Evolutionary conservation across 2,113 vertebrate species (phyloP).

Genomic region (Oxygymnocypris stewartii): DNA sequence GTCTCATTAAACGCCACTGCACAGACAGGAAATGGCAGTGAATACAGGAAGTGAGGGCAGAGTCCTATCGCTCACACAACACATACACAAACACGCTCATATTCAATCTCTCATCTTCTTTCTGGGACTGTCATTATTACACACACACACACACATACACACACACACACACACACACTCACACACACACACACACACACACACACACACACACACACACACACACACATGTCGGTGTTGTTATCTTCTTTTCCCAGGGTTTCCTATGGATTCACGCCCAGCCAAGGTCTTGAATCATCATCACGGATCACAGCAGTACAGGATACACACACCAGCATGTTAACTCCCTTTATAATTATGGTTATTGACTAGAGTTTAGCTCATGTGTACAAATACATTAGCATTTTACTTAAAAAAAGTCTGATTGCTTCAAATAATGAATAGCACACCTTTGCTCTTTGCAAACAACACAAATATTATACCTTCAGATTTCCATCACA

Average conservation of each 20-base stretch:
- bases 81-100: slow-evolving; percentile 55
- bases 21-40: slow-evolving; percentile 77
- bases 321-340: slow-evolving; percentile 5
- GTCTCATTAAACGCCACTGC: slow-evolving; percentile 76
- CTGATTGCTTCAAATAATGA: not conserved
- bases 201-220: slow-evolving; percentile 44
- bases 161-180: slow-evolving; percentile 50
- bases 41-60: slow-evolving; percentile 81
- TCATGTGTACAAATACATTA: not conserved
- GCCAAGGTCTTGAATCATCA: slow-evolving; percentile 38
- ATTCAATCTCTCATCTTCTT: slow-evolving; percentile 58
- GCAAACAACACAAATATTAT: not conserved
- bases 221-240: slow-evolving; percentile 56
- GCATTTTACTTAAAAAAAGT: not conserved
- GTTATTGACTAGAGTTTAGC: not conserved
- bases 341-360: not conserved
- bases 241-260: slow-evolving; percentile 78
- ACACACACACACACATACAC: slow-evolving; percentile 46
- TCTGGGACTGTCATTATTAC: slow-evolving; percentile 33
- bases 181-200: slow-evolving; percentile 53
- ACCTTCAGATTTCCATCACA: not conserved
- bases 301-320: not conserved
- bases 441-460: not conserved
- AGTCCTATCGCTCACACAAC: slow-evolving; percentile 57
- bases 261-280: slow-evolving; percentile 78